These are phyloP conservation scores for Azemiops feae DNA, from an alignment of 2,113 vertebrate species.

Conservation along the genomic window DNA sequence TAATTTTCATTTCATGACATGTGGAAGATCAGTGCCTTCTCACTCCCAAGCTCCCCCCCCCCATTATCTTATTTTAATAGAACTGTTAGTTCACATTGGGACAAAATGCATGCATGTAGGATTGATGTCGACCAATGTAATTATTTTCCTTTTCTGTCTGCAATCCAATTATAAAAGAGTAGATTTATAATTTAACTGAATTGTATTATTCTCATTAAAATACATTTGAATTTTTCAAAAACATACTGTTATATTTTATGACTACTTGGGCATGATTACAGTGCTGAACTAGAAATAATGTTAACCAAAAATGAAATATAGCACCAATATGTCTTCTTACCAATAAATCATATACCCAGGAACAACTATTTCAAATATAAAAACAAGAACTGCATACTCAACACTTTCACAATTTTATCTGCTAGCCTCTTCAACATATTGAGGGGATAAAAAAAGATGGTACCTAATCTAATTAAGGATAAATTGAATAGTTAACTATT, in stretches of 20 bases:
- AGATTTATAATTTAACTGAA: neutral
- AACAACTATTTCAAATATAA: neutral
- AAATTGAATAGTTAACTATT: neutral
- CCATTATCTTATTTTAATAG: neutral
- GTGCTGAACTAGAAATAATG: neutral
- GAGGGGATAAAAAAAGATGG: neutral
- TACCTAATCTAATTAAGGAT: neutral
- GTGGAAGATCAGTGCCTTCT: neutral
- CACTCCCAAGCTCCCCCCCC: neutral
- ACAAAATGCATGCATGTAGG: neutral
- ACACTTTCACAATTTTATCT: neutral
- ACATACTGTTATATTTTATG: neutral
- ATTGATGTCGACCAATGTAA: neutral
- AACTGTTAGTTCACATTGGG: neutral
- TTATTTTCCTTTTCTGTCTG: neutral
- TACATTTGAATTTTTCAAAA: neutral
- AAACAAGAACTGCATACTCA: neutral
- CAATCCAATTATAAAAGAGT: neutral
- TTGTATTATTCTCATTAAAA: neutral
- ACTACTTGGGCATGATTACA: neutral
- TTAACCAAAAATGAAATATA: neutral
- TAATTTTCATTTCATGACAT: neutral
- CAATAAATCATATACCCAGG: neutral
- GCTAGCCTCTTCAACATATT: neutral
- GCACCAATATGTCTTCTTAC: neutral